These are phyloP conservation scores for Hucho hucho DNA, from an alignment of 2,113 vertebrate species.

Conservation along the genomic window DNA sequence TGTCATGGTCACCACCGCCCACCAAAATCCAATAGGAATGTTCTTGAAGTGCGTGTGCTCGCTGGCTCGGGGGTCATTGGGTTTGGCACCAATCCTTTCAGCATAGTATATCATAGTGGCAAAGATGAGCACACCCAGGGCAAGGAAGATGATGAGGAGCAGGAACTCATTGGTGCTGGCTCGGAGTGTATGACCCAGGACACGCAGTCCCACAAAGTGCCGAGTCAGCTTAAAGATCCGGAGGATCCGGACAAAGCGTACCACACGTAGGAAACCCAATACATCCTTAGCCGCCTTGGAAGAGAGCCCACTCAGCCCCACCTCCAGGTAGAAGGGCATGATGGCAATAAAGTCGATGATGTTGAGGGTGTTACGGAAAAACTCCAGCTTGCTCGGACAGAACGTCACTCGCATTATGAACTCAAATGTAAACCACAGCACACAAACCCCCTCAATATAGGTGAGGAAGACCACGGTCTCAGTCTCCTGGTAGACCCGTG, in stretches of 20 bases:
- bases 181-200: conserved; percentile 87
- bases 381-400: conserved; percentile 90
- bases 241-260: conserved; percentile 88
- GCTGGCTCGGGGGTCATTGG: conserved; percentile 88
- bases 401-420: conserved; percentile 89
- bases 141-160: conserved; percentile 91
- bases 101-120: conserved; percentile 76
- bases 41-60: conserved; percentile 92
- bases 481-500: conserved; percentile 81
- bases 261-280: conserved; percentile 64
- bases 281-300: too few relatives aligned
- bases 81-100: conserved; percentile 87
- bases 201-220: conserved; percentile 86
- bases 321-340: conserved; percentile 70
- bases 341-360: conserved; percentile 94
- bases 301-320: too few relatives aligned
- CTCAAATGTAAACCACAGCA: conserved; percentile 92
- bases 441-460: conserved; percentile 90
- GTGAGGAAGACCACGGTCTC: conserved; percentile 89
- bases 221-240: conserved; percentile 92
- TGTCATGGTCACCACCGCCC: conserved; percentile 93
- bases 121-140: conserved; percentile 84
- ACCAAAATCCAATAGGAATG: conserved; percentile 92
- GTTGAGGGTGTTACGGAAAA: conserved; percentile 89
- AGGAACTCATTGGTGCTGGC: conserved; percentile 91